These are phyloP conservation scores for Anolis apletophallus DNA, from an alignment of 2,797 vertebrate genomes.

Conservation along the genomic window DNA sequence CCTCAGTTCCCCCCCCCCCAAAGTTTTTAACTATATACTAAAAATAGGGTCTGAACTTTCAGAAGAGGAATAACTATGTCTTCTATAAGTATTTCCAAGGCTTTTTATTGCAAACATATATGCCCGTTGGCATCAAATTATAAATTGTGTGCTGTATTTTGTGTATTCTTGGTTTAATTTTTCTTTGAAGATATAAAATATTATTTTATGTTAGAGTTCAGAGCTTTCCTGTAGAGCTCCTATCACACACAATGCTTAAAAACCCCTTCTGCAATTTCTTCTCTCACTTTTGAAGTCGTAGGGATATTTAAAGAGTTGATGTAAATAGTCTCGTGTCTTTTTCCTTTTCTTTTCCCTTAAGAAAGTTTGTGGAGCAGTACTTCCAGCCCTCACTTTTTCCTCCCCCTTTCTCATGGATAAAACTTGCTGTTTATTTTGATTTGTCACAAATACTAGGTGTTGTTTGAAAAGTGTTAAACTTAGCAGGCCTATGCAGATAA, in stretches of 20 bases:
- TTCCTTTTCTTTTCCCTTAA: constrained; percentile 35
- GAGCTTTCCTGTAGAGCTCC: constrained; percentile 2
- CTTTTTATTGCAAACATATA: constrained; percentile 42
- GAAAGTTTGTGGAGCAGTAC: constrained; percentile 62
- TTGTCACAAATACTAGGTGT: constrained; percentile 85
- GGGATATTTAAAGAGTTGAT: constrained; percentile 2
- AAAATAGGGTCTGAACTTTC: not conserved
- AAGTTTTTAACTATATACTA: not conserved
- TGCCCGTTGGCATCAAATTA: constrained; percentile 55
- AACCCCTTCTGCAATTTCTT: constrained; percentile 20
- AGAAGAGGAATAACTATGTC: not conserved
- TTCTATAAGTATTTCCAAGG: constrained; percentile 16
- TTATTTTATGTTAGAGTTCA: not conserved
- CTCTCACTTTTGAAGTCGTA: not conserved
- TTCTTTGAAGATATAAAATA: not conserved
- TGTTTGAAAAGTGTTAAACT: constrained; percentile 82
- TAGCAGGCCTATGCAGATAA: constrained; percentile 81
- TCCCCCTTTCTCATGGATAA: constrained; percentile 75
- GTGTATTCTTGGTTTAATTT: constrained; percentile 10
- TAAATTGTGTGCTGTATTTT: constrained; percentile 40
- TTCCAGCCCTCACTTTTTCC: constrained; percentile 41
- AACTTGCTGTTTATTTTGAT: constrained; percentile 80
- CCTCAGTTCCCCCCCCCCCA: not conserved
- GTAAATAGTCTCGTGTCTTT: constrained; percentile 1
- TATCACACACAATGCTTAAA: constrained; percentile 17